Evolutionary conservation across 2,113 vertebrate species (phyloP).

Genomic region (Datnioides undecimradiatus): DNA sequence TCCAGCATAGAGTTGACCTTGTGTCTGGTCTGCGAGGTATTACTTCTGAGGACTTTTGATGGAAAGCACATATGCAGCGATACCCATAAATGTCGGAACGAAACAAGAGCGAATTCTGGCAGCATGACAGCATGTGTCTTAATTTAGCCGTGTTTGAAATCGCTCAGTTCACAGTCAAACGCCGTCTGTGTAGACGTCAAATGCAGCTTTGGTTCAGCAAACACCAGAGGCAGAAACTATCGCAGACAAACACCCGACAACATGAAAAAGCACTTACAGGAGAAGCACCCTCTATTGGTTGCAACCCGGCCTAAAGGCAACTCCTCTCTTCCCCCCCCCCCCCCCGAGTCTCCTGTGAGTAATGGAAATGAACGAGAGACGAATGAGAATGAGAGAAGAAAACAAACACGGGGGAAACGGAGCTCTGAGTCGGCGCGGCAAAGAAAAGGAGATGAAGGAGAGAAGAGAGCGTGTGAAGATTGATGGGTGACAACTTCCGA

Average conservation of each 20-base stretch:
- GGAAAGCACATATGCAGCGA: slow-evolving; percentile 22
- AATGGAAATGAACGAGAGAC: slow-evolving; percentile 44
- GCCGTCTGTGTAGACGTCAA: slow-evolving; percentile 25
- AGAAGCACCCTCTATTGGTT: slow-evolving; percentile 28
- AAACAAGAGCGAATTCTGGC: slow-evolving; percentile 25
- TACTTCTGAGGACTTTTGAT: slow-evolving; percentile 52
- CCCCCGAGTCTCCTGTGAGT: slow-evolving; percentile 12
- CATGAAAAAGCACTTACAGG: slow-evolving; percentile 61
- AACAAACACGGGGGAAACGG: slow-evolving; percentile 34
- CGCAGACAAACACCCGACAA: slow-evolving; percentile 41
- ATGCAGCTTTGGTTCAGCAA: slow-evolving; percentile 25
- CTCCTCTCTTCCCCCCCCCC: background rate
- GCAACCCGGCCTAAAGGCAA: slow-evolving; percentile 45
- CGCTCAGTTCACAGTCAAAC: slow-evolving; percentile 29
- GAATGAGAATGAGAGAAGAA: slow-evolving; percentile 33
- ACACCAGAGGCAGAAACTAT: slow-evolving; percentile 48
- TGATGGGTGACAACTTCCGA: slow-evolving; percentile 25
- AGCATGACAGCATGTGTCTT: slow-evolving; percentile 30
- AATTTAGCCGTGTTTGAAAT: slow-evolving; percentile 56
- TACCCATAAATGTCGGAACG: background rate
- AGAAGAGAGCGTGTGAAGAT: slow-evolving; percentile 1
- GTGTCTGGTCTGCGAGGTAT: slow-evolving; percentile 40
- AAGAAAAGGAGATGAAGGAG: background rate
- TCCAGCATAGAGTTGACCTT: slow-evolving; percentile 56
- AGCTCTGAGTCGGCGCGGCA: slow-evolving; percentile 3